Base-by-base conservation (phyloP, 2,113 vertebrate species). In the Austrofundulus limnaeus region DNA sequence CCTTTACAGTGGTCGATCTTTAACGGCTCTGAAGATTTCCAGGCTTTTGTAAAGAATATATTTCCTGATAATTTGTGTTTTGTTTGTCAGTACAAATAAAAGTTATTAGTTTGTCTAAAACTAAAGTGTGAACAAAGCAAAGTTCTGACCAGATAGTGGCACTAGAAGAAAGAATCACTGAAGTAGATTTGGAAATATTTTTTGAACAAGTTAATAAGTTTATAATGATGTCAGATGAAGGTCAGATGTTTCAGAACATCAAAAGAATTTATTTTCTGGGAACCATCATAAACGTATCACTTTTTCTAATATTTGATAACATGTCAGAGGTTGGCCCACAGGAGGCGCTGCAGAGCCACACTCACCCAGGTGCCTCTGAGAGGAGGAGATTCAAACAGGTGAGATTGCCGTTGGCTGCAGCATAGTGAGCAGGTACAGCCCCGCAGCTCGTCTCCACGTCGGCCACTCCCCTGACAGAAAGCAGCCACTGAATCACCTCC, bases 361-460 rank as follows among this genome's bases (percentile, higher is more conserved):
- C 78, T 75, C 84, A 95, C 94, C 92, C 78, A 5, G 88, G 70
- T 12, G 91, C 79, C 13, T 89, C 88, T 0, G 79, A 77, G 1
- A 90, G 12, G 43, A 96, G 91, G 9, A 95, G 87, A 66, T 93
- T 92, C 60, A 95, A 84, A 74, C 93, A 93, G 62, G 87, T 87
- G 19, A 95, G 90, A 78, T 94, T 89, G 6, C 94, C 94, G 2
- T 87, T 93, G 62, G 91, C 92, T 0, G 94, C 93, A 0, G 94
- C 91, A 0, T 95, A 95, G 88, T 96, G 95, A 55, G 92, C 92
- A 0, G 95, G 92, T 62, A 94, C 61, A 0, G 94, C 95, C 28
- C 94, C 92, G 34, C 93, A 93, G 67, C 82, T 73, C 0, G 94
- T 95, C 86, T 92, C 87, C 61, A 78, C 80, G 0, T 83, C 78